Evolutionary conservation across 2,113 vertebrate species (phyloP).

Genomic region (Andinoacara biseriatus): DNA sequence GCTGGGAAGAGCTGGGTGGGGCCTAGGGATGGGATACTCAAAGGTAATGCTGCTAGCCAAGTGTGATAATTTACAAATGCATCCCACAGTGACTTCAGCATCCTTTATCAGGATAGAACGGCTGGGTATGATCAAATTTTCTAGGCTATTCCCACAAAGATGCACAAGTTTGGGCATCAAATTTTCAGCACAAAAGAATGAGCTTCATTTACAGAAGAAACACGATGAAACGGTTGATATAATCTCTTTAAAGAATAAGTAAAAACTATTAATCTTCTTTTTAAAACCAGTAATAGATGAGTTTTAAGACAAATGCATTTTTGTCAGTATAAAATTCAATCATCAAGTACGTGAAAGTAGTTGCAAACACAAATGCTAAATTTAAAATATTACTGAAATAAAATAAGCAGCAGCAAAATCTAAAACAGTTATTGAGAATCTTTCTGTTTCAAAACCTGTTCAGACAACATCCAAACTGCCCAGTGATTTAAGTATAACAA

Average conservation of each 20-base stretch:
- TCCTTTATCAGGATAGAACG: not conserved
- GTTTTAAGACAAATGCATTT: not conserved
- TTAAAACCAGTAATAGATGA: not conserved
- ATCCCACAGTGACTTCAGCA: not conserved
- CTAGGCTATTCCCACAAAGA: not conserved
- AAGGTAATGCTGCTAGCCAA: not conserved
- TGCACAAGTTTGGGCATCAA: not conserved
- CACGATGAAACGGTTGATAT: not conserved
- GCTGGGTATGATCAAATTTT: not conserved
- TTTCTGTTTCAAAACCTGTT: not conserved
- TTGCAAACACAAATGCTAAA: not conserved
- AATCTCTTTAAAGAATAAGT: not conserved
- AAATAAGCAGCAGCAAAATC: not conserved
- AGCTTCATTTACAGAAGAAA: not conserved
- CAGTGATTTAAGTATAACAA: not conserved
- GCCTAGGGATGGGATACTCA: slow-evolving; percentile 9
- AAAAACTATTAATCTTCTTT: not conserved
- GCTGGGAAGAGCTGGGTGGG: slow-evolving; percentile 39
- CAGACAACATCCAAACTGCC: not conserved
- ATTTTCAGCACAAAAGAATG: not conserved
- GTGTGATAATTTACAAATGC: slow-evolving; percentile 16
- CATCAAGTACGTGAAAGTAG: not conserved
- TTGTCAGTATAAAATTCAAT: not conserved
- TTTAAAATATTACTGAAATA: not conserved
- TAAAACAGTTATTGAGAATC: not conserved